These are phyloP conservation scores for Leptinotarsa defecta DNA, from an alignment of 1,140 invertebrate species.

Conservation along the genomic window DNA sequence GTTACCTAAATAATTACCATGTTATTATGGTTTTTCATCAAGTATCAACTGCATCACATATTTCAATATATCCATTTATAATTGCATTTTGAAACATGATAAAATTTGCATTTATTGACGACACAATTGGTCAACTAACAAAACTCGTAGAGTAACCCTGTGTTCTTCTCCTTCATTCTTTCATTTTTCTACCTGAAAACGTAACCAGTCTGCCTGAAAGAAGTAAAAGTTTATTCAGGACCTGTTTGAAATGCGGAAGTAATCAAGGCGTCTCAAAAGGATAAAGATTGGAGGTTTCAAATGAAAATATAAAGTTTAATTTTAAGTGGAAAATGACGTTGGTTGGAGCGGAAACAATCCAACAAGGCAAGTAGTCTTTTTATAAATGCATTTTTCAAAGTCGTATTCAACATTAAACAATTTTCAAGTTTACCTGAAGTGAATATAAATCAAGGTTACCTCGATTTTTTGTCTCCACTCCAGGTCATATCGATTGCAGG, in stretches of 20 bases:
- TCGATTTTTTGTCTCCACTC: too few species aligned
- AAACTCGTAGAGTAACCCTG: too few species aligned
- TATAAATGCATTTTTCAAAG: constrained; percentile 11
- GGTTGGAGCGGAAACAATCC: constrained; percentile 27
- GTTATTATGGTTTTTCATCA: too few species aligned
- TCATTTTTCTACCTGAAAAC: neutral
- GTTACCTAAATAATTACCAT: too few species aligned
- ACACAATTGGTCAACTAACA: too few species aligned
- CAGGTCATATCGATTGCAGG: too few species aligned
- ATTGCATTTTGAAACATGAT: too few species aligned
- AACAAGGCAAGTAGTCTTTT: neutral
- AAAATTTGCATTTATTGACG: too few species aligned
- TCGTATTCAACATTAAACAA: constrained; percentile 14
- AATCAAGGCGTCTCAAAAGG: constrained; percentile 26
- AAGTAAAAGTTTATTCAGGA: neutral
- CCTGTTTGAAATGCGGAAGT: constrained; percentile 21
- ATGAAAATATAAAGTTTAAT: constrained; percentile 34
- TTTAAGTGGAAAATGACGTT: constrained; percentile 28
- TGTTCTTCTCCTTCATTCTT: neutral
- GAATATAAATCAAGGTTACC: too few species aligned
- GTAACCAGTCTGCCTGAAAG: neutral
- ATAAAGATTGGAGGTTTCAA: constrained; percentile 30
- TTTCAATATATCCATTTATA: too few species aligned
- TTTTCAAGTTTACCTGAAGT: neutral
- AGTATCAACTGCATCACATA: too few species aligned